Evolutionary conservation across 2,113 vertebrate genomes (phyloP), one percentile per base, ranked within the genome.

Genomic region (Ageneiosus marmoratus): DNA sequence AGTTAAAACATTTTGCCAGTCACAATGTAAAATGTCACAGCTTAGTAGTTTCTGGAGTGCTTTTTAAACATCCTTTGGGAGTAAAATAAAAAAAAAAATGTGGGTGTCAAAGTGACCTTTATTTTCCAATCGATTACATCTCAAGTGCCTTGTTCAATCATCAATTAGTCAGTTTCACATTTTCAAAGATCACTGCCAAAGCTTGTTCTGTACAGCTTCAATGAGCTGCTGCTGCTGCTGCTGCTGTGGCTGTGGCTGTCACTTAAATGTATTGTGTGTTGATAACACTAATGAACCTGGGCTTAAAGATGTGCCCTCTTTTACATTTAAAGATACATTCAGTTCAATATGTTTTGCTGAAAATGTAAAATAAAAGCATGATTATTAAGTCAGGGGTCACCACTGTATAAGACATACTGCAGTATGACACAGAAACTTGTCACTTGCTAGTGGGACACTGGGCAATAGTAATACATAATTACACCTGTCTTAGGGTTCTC

Each of bases 151-250:
- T 77, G 84, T 82, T 86, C 84, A 79, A 80, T 87, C 84, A 80
- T 77, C 82, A 86, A 81, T 84, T 84, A 80, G 82, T 83, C 62
- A 62, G 73, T 53, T 76, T 85, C 82, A 78, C 22, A 60, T 83
- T 86, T 85, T 46, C 77, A 75, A 84, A 82, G 81, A 82, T 84
- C 84, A 65, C 34, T 79, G 70, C 82, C 77, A 84, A 84, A 79
- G 58, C 84, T 83, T 88, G 86, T 85, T 85, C 86, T 85, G 85
- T 84, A 86, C 86, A 84, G 46, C 20, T 24, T 72, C 73, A 46
- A 58, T 34, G 60, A 80, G 27, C 81, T 83, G 86, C 77, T 74
- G 77, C 84, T 53, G 55, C 27, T 69, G 79, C 65, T 58, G 48
- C 51, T 83, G 86, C 77, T 74, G 77, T 82, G 48, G 55, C 27